Percentiles rank a stretch among this genome's conserved stretches.
Evolutionary conservation across 2,113 vertebrate species (phyloP).

Genomic region (Elephantulus edwardii): DNA sequence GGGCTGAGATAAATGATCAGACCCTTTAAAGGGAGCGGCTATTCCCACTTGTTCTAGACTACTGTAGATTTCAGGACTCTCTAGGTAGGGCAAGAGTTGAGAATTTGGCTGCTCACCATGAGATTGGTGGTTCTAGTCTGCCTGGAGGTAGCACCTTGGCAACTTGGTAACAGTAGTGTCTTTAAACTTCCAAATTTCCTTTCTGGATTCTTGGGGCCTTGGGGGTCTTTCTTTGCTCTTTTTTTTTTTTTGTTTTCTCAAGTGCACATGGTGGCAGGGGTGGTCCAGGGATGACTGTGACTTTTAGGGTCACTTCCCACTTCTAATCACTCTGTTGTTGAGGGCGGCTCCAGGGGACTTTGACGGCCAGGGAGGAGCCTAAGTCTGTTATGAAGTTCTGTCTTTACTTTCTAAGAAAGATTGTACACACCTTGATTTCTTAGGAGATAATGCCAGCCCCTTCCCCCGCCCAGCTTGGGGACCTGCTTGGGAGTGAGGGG

Average conservation of each 20-base stretch:
- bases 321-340: neutral
- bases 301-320: neutral
- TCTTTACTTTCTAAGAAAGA: neutral
- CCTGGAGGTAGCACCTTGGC: neutral
- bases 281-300: too few species aligned
- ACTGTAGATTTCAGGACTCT: neutral
- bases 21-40: too few species aligned
- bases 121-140: neutral
- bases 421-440: rapidly evolving
- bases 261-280: too few species aligned
- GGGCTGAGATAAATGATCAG: neutral
- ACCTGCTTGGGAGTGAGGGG: too few species aligned
- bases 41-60: too few species aligned
- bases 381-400: neutral
- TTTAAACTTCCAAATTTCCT: neutral
- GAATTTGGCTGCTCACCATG: too few species aligned
- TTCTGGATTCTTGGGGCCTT: too few species aligned
- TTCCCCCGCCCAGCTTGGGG: neutral
- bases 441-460: neutral
- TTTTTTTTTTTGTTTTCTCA: too few species aligned
- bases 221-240: too few species aligned
- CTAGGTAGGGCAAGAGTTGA: too few species aligned
- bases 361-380: neutral
- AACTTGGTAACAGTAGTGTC: neutral
- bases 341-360: neutral